A percentile compares a stretch with the other conserved stretches of the same genome.
Evolutionary conservation across 2,797 vertebrate species (phyloP).

Genomic region (Merluccius polli): DNA sequence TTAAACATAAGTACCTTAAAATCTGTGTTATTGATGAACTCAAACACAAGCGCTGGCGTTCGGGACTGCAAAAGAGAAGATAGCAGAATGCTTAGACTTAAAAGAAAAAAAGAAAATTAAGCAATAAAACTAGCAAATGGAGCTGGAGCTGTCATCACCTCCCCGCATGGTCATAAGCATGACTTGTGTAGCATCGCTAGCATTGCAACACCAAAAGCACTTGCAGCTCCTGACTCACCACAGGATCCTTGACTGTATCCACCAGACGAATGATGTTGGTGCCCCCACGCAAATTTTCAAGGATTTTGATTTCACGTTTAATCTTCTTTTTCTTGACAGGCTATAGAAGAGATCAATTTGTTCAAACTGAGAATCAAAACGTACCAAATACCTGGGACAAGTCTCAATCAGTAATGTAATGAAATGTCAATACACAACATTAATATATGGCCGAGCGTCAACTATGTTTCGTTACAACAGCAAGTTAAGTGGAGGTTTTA

Average conservation of each 20-base stretch:
- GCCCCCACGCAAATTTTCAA: constrained; percentile 95
- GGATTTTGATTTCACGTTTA: constrained; percentile 97
- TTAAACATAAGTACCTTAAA: constrained; percentile 86
- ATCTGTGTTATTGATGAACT: constrained; percentile 99
- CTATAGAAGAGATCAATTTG: constrained; percentile 62
- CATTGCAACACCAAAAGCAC: constrained; percentile 22
- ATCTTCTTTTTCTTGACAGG: constrained; percentile 99
- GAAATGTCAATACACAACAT: background rate
- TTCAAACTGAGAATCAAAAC: background rate
- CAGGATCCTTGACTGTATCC: constrained; percentile 96
- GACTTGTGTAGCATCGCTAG: constrained; percentile 31
- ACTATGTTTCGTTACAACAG: background rate
- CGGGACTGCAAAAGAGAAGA: constrained; percentile 86
- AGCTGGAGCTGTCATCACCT: constrained; percentile 25
- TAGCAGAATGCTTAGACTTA: constrained; percentile 47
- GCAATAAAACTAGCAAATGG: constrained; percentile 40
- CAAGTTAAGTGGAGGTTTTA: background rate
- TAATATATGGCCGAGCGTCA: background rate
- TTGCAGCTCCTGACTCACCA: constrained; percentile 71
- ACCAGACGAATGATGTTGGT: constrained; percentile 98
- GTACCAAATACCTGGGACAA: background rate
- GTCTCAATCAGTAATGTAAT: background rate
- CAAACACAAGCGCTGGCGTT: constrained; percentile 98
- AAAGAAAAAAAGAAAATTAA: constrained; percentile 19
- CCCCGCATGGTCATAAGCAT: constrained; percentile 23